Conservation (phyloP, 2,113 vertebrate species). For the Gallinago undulata region DNA sequence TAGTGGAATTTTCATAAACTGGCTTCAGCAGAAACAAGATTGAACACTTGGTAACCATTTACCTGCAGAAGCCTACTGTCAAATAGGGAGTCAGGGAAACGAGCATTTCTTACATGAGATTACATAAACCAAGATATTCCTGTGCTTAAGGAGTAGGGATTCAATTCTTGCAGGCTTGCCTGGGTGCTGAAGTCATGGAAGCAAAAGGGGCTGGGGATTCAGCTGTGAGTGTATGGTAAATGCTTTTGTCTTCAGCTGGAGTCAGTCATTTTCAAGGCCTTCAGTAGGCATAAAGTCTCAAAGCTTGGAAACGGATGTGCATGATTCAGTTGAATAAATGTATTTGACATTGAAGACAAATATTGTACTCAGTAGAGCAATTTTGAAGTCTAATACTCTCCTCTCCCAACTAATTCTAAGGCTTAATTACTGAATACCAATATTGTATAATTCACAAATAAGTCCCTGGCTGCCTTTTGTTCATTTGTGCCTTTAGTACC, state of each 20-base stretch:
- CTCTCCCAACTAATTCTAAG: slow-evolving; percentile 55
- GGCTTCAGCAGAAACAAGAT: not conserved
- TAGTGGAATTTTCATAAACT: not conserved
- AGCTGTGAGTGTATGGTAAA: not conserved
- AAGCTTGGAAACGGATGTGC: slow-evolving; percentile 20
- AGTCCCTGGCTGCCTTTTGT: slow-evolving; percentile 61
- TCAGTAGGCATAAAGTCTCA: slow-evolving; percentile 15
- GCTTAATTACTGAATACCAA: slow-evolving; percentile 62
- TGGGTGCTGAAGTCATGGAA: not conserved
- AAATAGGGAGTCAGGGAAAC: not conserved
- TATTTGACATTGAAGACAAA: slow-evolving; percentile 64
- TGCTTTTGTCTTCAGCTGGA: not conserved
- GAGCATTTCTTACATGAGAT: not conserved
- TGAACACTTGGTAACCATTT: not conserved
- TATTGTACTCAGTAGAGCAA: slow-evolving; percentile 61
- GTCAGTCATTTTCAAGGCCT: slow-evolving; percentile 33
- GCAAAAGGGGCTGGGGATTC: not conserved
- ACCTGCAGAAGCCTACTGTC: not conserved
- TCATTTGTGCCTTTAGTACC: slow-evolving; percentile 31
- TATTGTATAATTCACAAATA: slow-evolving; percentile 62
- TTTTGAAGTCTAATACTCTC: slow-evolving; percentile 55
- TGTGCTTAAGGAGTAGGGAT: not conserved
- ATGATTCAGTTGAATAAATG: slow-evolving; percentile 58
- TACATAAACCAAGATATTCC: not conserved
- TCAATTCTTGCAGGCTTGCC: not conserved